A percentile compares a stretch with the other conserved stretches of the same genome.
These are phyloP conservation scores for Dione juno DNA, from an alignment of 2,888 invertebrate species.

Conservation along the genomic window DNA sequence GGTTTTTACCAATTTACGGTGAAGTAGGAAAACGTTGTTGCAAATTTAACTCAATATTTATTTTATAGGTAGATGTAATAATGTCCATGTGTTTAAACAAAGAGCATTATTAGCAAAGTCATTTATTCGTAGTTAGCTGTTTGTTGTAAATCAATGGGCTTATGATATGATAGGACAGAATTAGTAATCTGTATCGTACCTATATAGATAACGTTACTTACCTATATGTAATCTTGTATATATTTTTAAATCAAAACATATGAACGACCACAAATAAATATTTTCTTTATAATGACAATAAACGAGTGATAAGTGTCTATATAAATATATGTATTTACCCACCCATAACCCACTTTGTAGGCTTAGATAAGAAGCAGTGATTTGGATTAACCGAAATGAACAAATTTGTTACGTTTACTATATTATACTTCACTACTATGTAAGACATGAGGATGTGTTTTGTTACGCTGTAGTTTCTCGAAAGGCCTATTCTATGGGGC, in stretches of 20 bases:
- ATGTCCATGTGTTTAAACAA: background rate
- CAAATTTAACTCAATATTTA: background rate
- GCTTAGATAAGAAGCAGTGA: conserved; percentile 29
- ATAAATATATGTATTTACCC: conserved; percentile 8
- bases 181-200: conserved; percentile 1
- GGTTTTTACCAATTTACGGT: too few species aligned
- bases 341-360: background rate
- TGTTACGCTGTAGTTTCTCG: too few species aligned
- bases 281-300: conserved; percentile 17
- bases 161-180: background rate
- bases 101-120: conserved; percentile 6
- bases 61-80: background rate
- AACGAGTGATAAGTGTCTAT: conserved; percentile 21
- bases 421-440: too few species aligned
- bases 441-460: too few species aligned
- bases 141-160: background rate
- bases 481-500: too few species aligned
- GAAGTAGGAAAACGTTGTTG: background rate
- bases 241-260: conserved; percentile 27
- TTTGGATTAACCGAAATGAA: conserved; percentile 7
- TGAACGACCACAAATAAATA: conserved; percentile 25
- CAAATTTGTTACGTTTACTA: too few species aligned
- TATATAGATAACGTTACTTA: conserved; percentile 11
- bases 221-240: conserved; percentile 16
- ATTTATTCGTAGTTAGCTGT: background rate